Conservation (phyloP, 37 sponge, comb jelly and placozoan genomes). For the Spongilla lacustris region DNA sequence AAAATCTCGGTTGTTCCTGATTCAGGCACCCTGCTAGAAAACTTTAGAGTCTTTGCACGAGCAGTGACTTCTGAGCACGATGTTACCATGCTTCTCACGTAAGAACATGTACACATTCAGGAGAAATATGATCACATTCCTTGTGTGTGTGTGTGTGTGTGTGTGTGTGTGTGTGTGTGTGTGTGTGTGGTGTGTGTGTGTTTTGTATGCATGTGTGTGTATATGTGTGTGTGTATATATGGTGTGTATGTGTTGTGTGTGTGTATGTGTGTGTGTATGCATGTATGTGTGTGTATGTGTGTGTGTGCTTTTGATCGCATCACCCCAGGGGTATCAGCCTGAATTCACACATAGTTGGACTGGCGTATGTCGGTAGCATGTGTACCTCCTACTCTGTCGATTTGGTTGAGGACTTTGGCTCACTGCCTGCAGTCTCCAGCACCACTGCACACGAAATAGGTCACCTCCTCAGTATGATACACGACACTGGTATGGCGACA, state of each 20-base stretch:
- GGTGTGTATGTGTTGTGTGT: background rate
- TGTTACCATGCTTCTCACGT: conserved; percentile 65
- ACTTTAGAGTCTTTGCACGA: conserved; percentile 15
- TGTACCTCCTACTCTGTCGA: conserved; percentile 36
- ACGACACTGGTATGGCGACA: conserved; percentile 50
- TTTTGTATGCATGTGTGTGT: background rate
- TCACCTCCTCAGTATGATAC: conserved; percentile 75
- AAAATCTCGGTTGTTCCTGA: conserved; percentile 20
- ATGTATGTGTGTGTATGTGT: background rate
- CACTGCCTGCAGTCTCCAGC: conserved; percentile 10
- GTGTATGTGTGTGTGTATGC: conserved; percentile 8
- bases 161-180: conserved; percentile 18
- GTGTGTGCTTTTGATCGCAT: background rate
- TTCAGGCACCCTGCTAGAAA: conserved; percentile 30
- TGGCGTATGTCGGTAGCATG: conserved; percentile 60
- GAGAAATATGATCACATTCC: background rate
- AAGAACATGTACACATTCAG: background rate
- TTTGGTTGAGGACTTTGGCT: conserved; percentile 46
- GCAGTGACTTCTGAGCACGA: conserved; percentile 35
- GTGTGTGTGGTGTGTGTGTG: background rate
- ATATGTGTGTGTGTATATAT: background rate
- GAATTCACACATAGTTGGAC: conserved; percentile 57
- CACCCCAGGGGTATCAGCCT: conserved; percentile 46
- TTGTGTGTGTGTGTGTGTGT: conserved; percentile 11
- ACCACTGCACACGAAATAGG: conserved; percentile 86